phyloP scores from a whole-genome alignment of 2,113 vertebrate genomes.

The Lethenteron reissneri region DNA sequence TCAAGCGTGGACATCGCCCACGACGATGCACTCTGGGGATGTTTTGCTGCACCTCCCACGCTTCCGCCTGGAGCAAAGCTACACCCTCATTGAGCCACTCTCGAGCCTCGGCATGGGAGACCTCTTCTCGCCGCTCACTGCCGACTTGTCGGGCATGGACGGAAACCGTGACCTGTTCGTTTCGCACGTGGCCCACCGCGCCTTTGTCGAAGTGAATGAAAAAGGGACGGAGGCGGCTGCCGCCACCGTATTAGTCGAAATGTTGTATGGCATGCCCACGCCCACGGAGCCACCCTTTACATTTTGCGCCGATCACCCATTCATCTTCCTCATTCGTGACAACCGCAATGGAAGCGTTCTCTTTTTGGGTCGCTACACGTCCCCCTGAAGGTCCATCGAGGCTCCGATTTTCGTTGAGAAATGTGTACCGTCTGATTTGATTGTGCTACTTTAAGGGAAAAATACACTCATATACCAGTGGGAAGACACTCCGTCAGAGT shows the following conservation, averaged over 20 bases:
- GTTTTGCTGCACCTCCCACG: slow-evolving; percentile 38
- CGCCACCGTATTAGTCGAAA: slow-evolving; percentile 22
- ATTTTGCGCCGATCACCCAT: slow-evolving; percentile 43
- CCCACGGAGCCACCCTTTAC: neutral
- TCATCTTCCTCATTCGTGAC: slow-evolving; percentile 64
- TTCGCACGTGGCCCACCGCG: slow-evolving; percentile 31
- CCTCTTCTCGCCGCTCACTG: slow-evolving; percentile 20
- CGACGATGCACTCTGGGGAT: slow-evolving; percentile 27
- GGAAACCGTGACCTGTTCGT: slow-evolving; percentile 16
- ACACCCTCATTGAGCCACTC: slow-evolving; percentile 24
- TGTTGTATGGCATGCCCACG: neutral
- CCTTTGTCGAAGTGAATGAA: slow-evolving; percentile 26
- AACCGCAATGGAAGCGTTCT: slow-evolving; percentile 36
- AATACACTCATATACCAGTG: too few species aligned
- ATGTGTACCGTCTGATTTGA: too few species aligned
- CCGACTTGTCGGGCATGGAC: slow-evolving; percentile 29
- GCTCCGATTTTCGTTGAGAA: neutral
- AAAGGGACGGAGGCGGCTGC: slow-evolving; percentile 34
- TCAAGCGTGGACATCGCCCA: slow-evolving; percentile 39
- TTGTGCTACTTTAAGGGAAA: too few species aligned
- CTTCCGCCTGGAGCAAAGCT: slow-evolving; percentile 58
- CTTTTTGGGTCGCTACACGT: slow-evolving; percentile 40
- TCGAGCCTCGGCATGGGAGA: slow-evolving; percentile 27
- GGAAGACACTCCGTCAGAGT: too few species aligned
- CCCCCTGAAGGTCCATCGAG: slow-evolving; percentile 22